A percentile compares a stretch with the other conserved stretches of the same genome.
phyloP scores from a whole-genome alignment of 2,888 invertebrate species.

The Ernsta delagoae region DNA sequence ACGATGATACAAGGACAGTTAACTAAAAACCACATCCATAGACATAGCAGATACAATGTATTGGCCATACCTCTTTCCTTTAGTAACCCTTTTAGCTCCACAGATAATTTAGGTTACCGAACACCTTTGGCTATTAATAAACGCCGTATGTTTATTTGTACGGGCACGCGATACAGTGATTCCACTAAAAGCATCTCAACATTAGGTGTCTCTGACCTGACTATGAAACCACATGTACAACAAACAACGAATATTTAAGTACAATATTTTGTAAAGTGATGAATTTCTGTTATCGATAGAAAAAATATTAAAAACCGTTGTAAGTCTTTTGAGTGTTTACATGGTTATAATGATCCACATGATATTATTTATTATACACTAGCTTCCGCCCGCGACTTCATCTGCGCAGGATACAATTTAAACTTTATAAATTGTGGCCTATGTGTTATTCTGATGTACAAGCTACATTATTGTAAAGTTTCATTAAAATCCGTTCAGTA shows the following conservation, averaged over 20 bases:
- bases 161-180: conserved; percentile 74
- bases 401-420: too few relatives aligned
- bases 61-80: conserved; percentile 41
- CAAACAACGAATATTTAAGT: background rate
- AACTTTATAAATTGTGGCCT: too few relatives aligned
- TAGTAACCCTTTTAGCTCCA: conserved; percentile 51
- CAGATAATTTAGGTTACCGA: conserved; percentile 57
- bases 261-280: too few relatives aligned
- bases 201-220: conserved; percentile 49
- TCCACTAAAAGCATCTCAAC: conserved; percentile 72
- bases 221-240: background rate
- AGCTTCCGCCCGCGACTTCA: too few relatives aligned
- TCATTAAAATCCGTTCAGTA: too few relatives aligned
- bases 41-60: background rate
- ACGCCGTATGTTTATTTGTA: conserved; percentile 60
- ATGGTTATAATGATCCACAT: too few relatives aligned
- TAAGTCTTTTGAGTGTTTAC: too few relatives aligned
- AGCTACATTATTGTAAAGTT: too few relatives aligned
- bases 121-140: conserved; percentile 59
- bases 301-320: too few relatives aligned
- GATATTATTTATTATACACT: too few relatives aligned
- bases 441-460: too few relatives aligned
- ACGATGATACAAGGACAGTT: background rate
- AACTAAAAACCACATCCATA: background rate
- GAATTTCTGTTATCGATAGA: too few relatives aligned